A percentile compares a stretch with the other conserved stretches of the same genome.
phyloP scores from a whole-genome alignment of 2,113 vertebrate genomes.

The Glaucomys volans region DNA sequence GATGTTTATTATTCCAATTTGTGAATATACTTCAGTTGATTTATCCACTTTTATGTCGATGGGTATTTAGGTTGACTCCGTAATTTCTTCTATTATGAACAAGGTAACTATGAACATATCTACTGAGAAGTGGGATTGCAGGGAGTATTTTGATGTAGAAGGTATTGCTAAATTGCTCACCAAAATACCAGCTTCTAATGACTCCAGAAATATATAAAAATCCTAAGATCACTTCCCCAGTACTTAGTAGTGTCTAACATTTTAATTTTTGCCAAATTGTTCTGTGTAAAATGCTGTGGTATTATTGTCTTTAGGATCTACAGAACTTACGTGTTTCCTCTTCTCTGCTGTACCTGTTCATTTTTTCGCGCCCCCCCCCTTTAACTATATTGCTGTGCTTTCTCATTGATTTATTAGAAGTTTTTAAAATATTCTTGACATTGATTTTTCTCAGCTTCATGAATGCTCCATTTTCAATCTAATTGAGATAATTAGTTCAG shows the following conservation, averaged over 20 bases:
- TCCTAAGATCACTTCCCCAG: background rate
- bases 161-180: background rate
- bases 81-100: background rate
- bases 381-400: background rate
- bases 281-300: background rate
- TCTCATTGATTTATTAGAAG: constrained; percentile 42
- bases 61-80: background rate
- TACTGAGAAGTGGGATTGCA: background rate
- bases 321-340: background rate
- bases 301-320: background rate
- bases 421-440: constrained; percentile 55
- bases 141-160: background rate
- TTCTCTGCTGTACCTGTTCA: background rate
- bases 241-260: background rate
- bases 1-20: background rate
- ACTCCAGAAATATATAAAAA: background rate
- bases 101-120: background rate
- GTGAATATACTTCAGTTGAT: background rate
- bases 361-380: constrained; percentile 55
- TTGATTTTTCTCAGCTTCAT: constrained; percentile 68
- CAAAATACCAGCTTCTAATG: background rate
- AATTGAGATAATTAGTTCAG: constrained; percentile 65
- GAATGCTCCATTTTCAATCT: constrained; percentile 62
- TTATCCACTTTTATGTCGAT: background rate
- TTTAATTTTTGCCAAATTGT: background rate